Evolutionary conservation across 1,140 invertebrate species (phyloP), one percentile per base, ranked within the genome.

Genomic region (Leptinotarsa lineolata): DNA sequence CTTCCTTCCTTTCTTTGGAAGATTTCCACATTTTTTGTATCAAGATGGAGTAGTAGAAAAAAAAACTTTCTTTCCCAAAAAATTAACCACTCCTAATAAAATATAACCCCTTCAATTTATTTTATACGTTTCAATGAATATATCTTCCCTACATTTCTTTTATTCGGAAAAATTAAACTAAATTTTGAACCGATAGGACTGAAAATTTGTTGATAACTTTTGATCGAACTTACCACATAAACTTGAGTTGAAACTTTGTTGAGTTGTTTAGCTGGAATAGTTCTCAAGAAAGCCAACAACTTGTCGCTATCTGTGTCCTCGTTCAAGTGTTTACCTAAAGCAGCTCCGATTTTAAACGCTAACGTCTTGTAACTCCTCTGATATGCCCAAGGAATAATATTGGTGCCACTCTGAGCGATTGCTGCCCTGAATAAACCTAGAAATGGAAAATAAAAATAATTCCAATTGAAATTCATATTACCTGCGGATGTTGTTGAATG

Each of bases 341-440:
- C 64, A 18, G 74, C 46, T 45, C 75, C 71, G 15, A 74, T 24
- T 4, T 74, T 21, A 45, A 69, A 66, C 22, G 75, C 74, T 5
- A 70, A 71, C 46, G 76, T 69, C 3, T 66, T 61, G 58, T 72
- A 64, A 44, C 74, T 46, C 46, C 75, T 70, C 72, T 78, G 77
- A 60, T 74, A 78, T 8, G 72, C 64, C 74, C 74, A 78, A 4
- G 74, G 77, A 46, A 63, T 44, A 21, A 78, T n/a, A n/a, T 70
- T 68, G 12, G 77, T 74, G 1, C 74, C 77, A 46, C 77, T 76
- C 63, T 76, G 73, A 22, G 68, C 59, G 16, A 76, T 76, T 16
- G 72, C 74, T n/a, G 74, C 77, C 59, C 77, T 74, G 58, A 73
- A 78, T 60, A 78, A 72, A 16, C 77, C 77, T 78, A 30, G 21